Base-by-base conservation (phyloP, 1,140 invertebrate species). In the Bombus superbus region DNA sequence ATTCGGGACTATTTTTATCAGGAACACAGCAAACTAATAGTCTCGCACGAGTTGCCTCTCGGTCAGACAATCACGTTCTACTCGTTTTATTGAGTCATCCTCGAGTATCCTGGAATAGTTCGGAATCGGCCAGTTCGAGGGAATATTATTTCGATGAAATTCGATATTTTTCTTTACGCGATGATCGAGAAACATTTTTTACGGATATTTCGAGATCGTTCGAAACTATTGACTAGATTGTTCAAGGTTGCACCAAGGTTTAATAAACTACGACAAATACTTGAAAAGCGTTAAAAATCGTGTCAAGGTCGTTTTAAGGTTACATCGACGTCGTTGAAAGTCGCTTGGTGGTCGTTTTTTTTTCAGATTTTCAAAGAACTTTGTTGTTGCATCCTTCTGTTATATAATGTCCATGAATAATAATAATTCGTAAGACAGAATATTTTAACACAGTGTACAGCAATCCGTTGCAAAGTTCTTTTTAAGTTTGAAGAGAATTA, bases 1-100 rank as follows among this genome's bases (percentile, higher is more conserved):
- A 62, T 62, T 77, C 53, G 53, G 10, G 5, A n/a, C 57, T 77
- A 62, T 77, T 77, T 77, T 62, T 62, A 77, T 32, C 35, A n/a
- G 38, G 3, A n/a, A n/a, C 28, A 11, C n/a, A 22, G 40, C 8
- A 40, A 25, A 53, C 73, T 74, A 9, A 9, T 62, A 22, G n/a
- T 35, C 73, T 18, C 73, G 4, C 47, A 53, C 47, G 18, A 53
- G 47, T 53, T 53, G 47, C 1, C 40, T 15, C 40, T 72, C 35
- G 40, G 28, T 40, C 71, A 73, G 25, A 44, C 28, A 74, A 74
- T 47, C 72, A 11, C 42, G 22, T 47, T 74, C 22, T 13, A 22
- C 42, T 44, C 5, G 40, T 47, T 74, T 47, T 15, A 35, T 47
- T 32, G n/a, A 32, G n/a, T 74, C 40, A 44, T 74, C 72, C n/a